Base-by-base conservation (phyloP, 2,797 vertebrate genomes). In the Eulemur rubriventer region DNA sequence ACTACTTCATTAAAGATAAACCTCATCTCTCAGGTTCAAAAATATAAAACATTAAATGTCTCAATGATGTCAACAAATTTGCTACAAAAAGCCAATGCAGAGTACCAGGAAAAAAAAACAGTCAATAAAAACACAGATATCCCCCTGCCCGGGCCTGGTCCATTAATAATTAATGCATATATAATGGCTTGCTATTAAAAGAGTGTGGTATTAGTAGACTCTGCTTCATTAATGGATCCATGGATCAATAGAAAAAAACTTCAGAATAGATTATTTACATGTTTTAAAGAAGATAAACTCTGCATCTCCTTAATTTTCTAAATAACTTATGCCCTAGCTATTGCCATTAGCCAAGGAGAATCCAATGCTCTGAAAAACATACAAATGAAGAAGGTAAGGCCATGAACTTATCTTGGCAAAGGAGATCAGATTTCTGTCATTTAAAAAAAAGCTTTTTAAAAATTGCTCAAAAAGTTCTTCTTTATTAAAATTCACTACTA, bases 251-350 rank as follows among this genome's bases (percentile, higher is more conserved):
- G n/a, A 46, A n/a, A 70, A 61, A 76, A 52, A 59, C 41, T 95
- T 95, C 10, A 63, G 30, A 17, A 80, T 30, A 83, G 70, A 52
- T 13, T 65, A 73, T 88, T 67, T 96, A 86, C 4, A 50, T 17
- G 0, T 46, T 95, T 96, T 52, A 78, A 11, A 94, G 26, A 96
- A 57, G 30, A 95, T 22, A 65, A 92, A 83, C 92, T 52, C 35
- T 38, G 46, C 11, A n/a, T 73, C n/a, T 43, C 88, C 48, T 63
- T 61, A 8, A 35, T 57, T 61, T 91, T 83, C 55, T 80, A 43
- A 91, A 22, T 1, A 76, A 24, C 0, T 17, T 79, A 14, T 7
- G 17, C 17, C 26, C 59, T 55, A 59, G 38, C 33, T 70, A 8
- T 70, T 67, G 50, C 26, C 65, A 8, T 73, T 63, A 73, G 80